These are phyloP conservation scores for Ceramica pisi DNA, from an alignment of 2,888 invertebrate genomes.

Conservation along the genomic window DNA sequence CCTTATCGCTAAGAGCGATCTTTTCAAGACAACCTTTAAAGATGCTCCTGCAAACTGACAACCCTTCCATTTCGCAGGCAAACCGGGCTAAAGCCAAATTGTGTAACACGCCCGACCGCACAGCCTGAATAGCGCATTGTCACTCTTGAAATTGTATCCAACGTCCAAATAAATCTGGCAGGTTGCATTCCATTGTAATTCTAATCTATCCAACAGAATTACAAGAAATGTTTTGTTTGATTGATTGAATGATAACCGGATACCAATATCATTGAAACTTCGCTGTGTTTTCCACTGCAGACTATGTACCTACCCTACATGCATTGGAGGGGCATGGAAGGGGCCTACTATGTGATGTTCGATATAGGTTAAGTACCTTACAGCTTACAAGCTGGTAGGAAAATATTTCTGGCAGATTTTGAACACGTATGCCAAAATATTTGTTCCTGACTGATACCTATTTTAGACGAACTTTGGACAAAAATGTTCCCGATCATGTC, in stretches of 20 bases:
- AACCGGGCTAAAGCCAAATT: not conserved
- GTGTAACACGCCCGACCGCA: not conserved
- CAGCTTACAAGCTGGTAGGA: not conserved
- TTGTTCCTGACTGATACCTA: not conserved
- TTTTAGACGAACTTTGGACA: not conserved
- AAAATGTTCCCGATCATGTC: not conserved
- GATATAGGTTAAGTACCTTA: not conserved
- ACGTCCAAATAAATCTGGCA: not conserved
- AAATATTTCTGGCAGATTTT: not conserved
- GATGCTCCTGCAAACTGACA: not conserved
- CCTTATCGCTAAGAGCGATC: too few relatives aligned
- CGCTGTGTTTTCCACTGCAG: not conserved
- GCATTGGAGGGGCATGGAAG: too few relatives aligned
- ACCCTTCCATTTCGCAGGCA: not conserved
- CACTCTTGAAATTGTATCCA: not conserved
- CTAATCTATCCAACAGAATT: too few relatives aligned
- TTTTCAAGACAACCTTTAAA: too few relatives aligned
- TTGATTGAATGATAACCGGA: not conserved
- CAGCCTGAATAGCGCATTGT: not conserved
- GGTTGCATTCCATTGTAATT: not conserved
- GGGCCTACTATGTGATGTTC: not conserved
- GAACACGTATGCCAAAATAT: not conserved
- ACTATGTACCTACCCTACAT: not conserved
- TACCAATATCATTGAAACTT: not conserved
- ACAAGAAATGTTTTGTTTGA: not conserved